Percentiles rank a stretch among this genome's conserved stretches.
phyloP scores from a whole-genome alignment of 2,888 invertebrate species.

The Platypus cylindrus region DNA sequence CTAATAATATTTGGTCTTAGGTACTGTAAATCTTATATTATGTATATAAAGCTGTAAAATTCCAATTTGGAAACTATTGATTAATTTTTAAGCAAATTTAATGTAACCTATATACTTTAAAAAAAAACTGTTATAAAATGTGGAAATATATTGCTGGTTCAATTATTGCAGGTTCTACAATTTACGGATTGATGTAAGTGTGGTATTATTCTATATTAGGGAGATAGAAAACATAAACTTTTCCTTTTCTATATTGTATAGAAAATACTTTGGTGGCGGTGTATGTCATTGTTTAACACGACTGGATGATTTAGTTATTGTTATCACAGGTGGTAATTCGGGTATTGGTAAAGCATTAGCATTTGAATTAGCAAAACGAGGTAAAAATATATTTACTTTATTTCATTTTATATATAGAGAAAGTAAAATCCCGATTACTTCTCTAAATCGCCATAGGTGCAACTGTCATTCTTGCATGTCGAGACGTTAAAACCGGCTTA shows the following conservation, averaged over 20 bases:
- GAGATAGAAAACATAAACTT: conserved; percentile 7
- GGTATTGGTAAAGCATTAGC: conserved; percentile 47
- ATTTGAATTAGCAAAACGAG: conserved; percentile 38
- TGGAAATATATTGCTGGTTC: conserved; percentile 31
- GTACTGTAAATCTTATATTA: too few species aligned
- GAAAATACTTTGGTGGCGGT: conserved; percentile 32
- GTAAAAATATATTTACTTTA: conserved; percentile 20
- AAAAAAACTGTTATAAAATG: too few species aligned
- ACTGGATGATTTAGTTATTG: conserved; percentile 37
- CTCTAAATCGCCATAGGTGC: conserved; percentile 29
- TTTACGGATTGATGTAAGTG: conserved; percentile 31
- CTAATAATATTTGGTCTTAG: too few species aligned
- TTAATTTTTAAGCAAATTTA: too few species aligned
- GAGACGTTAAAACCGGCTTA: conserved; percentile 36
- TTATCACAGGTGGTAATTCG: conserved; percentile 46
- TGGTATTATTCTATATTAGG: conserved; percentile 4
- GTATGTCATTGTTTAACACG: conserved; percentile 28
- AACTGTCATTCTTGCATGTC: conserved; percentile 42
- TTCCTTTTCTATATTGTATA: conserved; percentile 24
- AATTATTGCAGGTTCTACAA: conserved; percentile 25
- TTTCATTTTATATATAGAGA: background rate
- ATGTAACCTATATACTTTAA: too few species aligned
- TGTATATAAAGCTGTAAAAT: too few species aligned
- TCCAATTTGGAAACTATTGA: too few species aligned
- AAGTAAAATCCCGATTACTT: background rate